Evolutionary conservation across 2,797 vertebrate species (phyloP), one percentile per base, ranked within the genome.

Genomic region (Platyrinchus mystaceus): DNA sequence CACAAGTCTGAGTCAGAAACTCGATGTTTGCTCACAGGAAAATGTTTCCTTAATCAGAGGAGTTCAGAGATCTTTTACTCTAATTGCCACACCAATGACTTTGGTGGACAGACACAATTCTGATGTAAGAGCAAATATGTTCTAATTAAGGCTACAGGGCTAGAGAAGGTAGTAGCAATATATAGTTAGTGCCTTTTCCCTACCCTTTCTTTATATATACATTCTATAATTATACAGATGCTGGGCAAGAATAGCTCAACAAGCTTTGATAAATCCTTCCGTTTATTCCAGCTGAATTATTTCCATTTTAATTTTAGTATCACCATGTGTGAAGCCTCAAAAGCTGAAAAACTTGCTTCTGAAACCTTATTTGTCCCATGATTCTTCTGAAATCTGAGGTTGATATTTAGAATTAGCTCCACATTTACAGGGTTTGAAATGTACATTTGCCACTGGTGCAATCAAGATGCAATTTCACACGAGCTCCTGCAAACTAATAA

Each of bases 401-500:
- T 19, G 8, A 43, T 71, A 66, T 28, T 81, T n/a, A 92, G 66
- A 88, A 92, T 78, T 69, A 87, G 39, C 53, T 77, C 34, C 50
- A 16, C 53, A 66, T 84, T 93, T 93, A 58, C 78, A 92, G 49
- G 46, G 56, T 50, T 66, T 28, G 41, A 74, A 91, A 87, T 32
- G 41, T 34, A 39, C 41, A 30, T 10, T 46, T 55, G 64, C 6
- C 7, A 55, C 71, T 78, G 16, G 23, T 59, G 47, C 78, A 89
- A 87, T 78, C 91, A 80, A 81, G 82, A 85, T 14, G 46, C 53
- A 75, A 75, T 87, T 92, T 85, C 84, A 80, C 56, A 53, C 28
- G 46, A 91, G 69, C 46, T 41, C 50, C 85, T 73, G 73, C 58
- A 87, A 92, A 75, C 59, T 27, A 89, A 81, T 90, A 90, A 96